Conservation (phyloP, 1,140 invertebrate genomes). For the Acromyrmex echinatior region DNA sequence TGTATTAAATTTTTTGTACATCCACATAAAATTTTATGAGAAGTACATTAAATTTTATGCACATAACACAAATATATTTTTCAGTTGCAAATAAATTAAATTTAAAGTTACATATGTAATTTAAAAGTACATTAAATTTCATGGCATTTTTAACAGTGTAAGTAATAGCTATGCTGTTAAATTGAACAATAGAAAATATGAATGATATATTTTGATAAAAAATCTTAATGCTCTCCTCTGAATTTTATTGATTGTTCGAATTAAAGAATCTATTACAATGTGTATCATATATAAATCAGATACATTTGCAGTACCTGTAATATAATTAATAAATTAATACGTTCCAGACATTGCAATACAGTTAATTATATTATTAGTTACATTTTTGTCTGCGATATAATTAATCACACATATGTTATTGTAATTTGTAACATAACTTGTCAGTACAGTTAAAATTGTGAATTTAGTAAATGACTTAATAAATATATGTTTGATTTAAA, state of each 20-base stretch:
- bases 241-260: too few species aligned
- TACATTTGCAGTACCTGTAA: background rate
- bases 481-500: background rate
- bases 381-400: constrained; percentile 4
- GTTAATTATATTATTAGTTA: constrained; percentile 29
- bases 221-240: background rate
- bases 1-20: too few species aligned
- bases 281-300: background rate
- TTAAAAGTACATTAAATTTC: too few species aligned
- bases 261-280: background rate
- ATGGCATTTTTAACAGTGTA: constrained; percentile 30
- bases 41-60: too few species aligned
- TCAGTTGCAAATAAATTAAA: too few species aligned
- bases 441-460: background rate
- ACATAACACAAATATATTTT: too few species aligned
- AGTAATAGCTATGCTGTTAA: constrained; percentile 71
- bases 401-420: constrained; percentile 14
- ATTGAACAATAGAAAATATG: constrained; percentile 58
- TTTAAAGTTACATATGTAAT: too few species aligned
- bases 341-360: background rate
- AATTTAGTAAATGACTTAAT: constrained; percentile 12
- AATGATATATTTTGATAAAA: background rate
- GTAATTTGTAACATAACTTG: constrained; percentile 12
- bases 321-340: constrained; percentile 49
- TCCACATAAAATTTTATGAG: too few species aligned